Base-by-base conservation (phyloP, 2,888 invertebrate species). In the Apamea monoglypha region DNA sequence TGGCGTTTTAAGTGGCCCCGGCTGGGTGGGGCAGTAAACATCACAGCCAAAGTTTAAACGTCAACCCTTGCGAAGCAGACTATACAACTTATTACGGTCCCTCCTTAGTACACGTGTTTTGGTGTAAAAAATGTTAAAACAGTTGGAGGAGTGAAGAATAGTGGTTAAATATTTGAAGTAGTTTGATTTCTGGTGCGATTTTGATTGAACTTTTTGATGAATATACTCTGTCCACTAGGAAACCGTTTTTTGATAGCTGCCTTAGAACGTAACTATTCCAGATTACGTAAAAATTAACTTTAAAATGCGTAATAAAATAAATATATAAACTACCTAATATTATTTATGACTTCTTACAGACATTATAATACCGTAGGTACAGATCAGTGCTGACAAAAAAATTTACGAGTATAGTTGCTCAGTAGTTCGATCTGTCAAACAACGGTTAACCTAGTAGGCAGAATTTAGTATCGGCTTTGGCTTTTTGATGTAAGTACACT, bases 21-120 rank as follows among this genome's bases (percentile, higher is more conserved):
- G 89, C 89, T 85, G 91, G 91, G 92, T 36, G 89, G 92, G 90
- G 92, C 90, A 94, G 95, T 95, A 95, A 95, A 95, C 95, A 95
- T 92, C 91, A 93, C 92, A 92, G 92, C 91, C 92, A 92, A 95
- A 95, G 94, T 95, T 95, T 94, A 93, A 95, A 93, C 94, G 94
- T 93, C 95, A 95, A 94, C 94, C 95, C 95, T 93, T 91, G 87
- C 90, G 91, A 91, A 91, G 91, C 91, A 91, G 93, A 91, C 92
- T 92, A 91, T 88, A 87, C 90, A 91, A 95, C 92, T 95, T 95
- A 95, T 96, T 95, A 95, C 91, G 94, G 94, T 94, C 92, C 90
- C 86, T 87, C 87, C 88, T 90, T 90, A 91, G 75, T 85, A 91
- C 91, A 92, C 92, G 92, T 93, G 92, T 93, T 94, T 94, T 93